A percentile compares a stretch with the other conserved stretches of the same genome.
Evolutionary conservation across 2,888 invertebrate genomes (phyloP).

Genomic region (Anoncus sp.): DNA sequence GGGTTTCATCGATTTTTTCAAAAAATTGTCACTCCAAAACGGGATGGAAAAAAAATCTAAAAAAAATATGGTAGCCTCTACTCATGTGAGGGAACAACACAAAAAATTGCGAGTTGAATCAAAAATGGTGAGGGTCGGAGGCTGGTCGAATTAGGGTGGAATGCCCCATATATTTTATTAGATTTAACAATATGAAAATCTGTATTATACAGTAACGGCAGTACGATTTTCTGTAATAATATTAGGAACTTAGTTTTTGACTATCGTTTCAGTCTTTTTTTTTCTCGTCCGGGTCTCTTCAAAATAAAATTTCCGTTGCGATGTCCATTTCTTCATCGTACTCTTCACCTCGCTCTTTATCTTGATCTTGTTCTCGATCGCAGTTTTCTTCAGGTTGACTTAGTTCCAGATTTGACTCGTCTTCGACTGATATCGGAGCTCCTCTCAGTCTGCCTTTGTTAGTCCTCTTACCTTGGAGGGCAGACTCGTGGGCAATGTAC

Average conservation of each 20-base stretch:
- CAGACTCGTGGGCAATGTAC: conserved; percentile 64
- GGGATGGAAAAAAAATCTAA: too few species aligned
- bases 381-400: conserved; percentile 21
- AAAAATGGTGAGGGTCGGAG: too few species aligned
- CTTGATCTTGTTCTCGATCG: conserved; percentile 12
- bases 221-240: conserved; percentile 6
- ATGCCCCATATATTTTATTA: too few species aligned
- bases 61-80: too few species aligned
- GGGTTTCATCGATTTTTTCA: too few species aligned
- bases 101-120: too few species aligned
- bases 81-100: too few species aligned
- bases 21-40: too few species aligned
- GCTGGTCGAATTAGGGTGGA: too few species aligned
- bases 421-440: conserved; percentile 14
- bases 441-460: conserved; percentile 8
- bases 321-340: conserved; percentile 10
- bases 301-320: conserved; percentile 7
- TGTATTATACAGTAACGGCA: not conserved
- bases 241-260: conserved; percentile 9
- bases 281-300: conserved; percentile 4
- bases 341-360: conserved; percentile 21
- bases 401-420: conserved; percentile 17
- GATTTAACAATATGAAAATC: conserved; percentile 4
- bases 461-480: conserved; percentile 22
- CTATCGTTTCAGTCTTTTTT: conserved; percentile 11